These are phyloP conservation scores for Herminia tarsipennalis DNA, from an alignment of 2,888 invertebrate genomes.

Conservation along the genomic window DNA sequence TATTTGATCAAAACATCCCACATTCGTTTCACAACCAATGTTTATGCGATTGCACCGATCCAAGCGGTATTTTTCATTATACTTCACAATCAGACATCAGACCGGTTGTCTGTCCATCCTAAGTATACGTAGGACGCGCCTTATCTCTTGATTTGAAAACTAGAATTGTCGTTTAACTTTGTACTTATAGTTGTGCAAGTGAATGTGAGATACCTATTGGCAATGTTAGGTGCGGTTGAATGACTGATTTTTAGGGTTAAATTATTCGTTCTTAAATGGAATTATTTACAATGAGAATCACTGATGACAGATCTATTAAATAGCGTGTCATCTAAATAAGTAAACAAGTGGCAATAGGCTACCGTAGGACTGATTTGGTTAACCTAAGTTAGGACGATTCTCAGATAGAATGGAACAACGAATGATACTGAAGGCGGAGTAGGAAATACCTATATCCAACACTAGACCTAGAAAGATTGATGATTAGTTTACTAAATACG, in stretches of 20 bases:
- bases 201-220: constrained; percentile 34
- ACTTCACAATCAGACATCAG: constrained; percentile 49
- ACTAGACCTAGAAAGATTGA: not conserved
- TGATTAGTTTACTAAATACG: too few relatives aligned
- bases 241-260: not conserved
- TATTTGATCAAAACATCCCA: not conserved
- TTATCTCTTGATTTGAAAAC: constrained; percentile 50
- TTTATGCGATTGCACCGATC: constrained; percentile 34
- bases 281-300: too few relatives aligned
- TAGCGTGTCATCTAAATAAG: too few relatives aligned
- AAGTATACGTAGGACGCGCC: constrained; percentile 53
- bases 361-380: too few relatives aligned
- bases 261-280: not conserved
- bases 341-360: too few relatives aligned
- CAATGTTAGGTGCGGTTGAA: constrained; percentile 11
- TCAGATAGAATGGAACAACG: too few relatives aligned
- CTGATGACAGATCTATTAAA: too few relatives aligned
- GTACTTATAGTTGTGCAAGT: constrained; percentile 34
- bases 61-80: constrained; percentile 59
- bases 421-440: too few relatives aligned
- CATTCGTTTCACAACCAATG: too few relatives aligned
- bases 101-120: constrained; percentile 49
- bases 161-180: constrained; percentile 35
- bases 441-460: not conserved
- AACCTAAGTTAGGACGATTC: too few relatives aligned